phyloP scores from a whole-genome alignment of 2,797 vertebrate genomes.

The Bradypodion ventrale region DNA sequence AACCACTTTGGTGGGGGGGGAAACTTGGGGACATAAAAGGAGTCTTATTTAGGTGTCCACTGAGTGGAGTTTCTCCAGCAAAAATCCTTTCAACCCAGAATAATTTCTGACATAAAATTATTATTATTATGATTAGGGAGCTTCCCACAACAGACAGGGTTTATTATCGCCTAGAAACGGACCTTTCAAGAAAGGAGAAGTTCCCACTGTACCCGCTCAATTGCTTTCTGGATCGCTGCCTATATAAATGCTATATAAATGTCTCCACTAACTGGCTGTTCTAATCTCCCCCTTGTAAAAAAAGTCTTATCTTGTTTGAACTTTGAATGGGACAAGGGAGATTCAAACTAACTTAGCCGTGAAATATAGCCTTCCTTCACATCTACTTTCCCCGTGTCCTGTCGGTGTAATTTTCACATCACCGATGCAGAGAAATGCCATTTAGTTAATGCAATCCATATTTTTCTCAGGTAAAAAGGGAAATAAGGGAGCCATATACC shows the following conservation, averaged over 20 bases:
- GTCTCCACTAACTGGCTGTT: not conserved
- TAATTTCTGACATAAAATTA: too few relatives aligned
- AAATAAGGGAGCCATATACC: too few relatives aligned
- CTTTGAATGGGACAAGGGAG: conserved; percentile 3
- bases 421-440: conserved; percentile 43
- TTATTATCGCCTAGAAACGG: not conserved
- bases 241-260: not conserved
- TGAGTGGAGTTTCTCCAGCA: too few relatives aligned
- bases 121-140: too few relatives aligned
- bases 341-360: not conserved
- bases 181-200: not conserved
- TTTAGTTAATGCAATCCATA: conserved; percentile 34
- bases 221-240: not conserved
- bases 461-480: too few relatives aligned
- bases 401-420: conserved; percentile 48
- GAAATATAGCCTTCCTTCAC: conserved; percentile 11
- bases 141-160: not conserved
- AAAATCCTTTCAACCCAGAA: too few relatives aligned
- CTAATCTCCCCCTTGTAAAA: not conserved
- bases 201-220: not conserved
- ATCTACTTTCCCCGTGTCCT: conserved; percentile 37
- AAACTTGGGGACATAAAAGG: too few relatives aligned
- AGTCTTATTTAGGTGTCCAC: too few relatives aligned
- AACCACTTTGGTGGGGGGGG: too few relatives aligned
- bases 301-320: conserved; percentile 32